Evolutionary conservation across 2,888 invertebrate genomes (phyloP), one percentile per base, ranked within the genome.

Genomic region (Amphiduros pacificus): DNA sequence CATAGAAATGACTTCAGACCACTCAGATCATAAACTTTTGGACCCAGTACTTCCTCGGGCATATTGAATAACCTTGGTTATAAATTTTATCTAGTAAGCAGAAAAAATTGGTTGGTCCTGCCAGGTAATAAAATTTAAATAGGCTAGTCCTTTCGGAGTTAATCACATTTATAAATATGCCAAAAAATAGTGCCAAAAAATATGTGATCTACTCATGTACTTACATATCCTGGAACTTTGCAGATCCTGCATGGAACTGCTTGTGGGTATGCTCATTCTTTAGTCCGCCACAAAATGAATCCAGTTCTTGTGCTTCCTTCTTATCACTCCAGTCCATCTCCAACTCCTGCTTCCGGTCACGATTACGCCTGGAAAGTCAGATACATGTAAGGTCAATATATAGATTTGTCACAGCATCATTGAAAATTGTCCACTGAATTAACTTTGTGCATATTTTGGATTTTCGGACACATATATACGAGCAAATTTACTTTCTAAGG

Each of bases 281-380:
- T 5, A 94, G 84, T 11, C 88, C 86, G 48, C 89, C 85, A 77
- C 90, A 90, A 0, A 83, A 82, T 0, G 89, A 82, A 73, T 94
- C 94, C 2, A 91, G 88, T 69, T 89, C 88, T 74, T 91, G 89
- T 0, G 93, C 88, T 77, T 91, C 88, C 62, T 87, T 87, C 84
- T 95, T 95, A 77, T 94, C 93, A 73, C 93, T 93, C 93, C 93
- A 94, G 79, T 94, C 94, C 75, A 88, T 90, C 83, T 95, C 94
- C 62, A 94, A 85, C 49, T 89, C 87, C 69, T 90, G 88, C 77
- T 94, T 93, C 0, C 90, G 89, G 20, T 91, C 88, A 74, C 91
- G 90, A 75, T 92, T 89, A 71, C 90, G 87, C 29, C 87, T 83
- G 63, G 22, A 49, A 40, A n/a, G 28, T 11, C 53, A 36, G 3